A percentile compares a stretch with the other conserved stretches of the same genome.
These are phyloP conservation scores for Glaucidium brasilianum DNA, from an alignment of 2,113 vertebrate species.

Conservation along the genomic window DNA sequence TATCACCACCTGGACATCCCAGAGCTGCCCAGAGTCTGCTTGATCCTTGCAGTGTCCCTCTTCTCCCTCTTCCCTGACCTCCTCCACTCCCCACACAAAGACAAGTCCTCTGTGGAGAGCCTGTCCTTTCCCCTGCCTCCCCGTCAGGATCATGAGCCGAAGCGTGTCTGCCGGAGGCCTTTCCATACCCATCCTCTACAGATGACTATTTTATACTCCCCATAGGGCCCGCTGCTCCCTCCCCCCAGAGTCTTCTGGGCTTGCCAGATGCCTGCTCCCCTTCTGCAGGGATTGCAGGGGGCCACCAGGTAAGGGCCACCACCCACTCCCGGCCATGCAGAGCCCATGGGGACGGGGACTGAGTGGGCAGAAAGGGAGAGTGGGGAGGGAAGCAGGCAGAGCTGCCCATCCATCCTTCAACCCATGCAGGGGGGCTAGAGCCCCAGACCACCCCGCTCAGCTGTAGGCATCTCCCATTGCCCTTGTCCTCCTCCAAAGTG, in stretches of 20 bases:
- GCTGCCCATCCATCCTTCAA: neutral
- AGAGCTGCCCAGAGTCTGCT: neutral
- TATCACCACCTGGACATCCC: neutral
- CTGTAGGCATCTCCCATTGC: neutral
- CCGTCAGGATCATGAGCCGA: neutral
- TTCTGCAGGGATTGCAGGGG: conserved; percentile 69
- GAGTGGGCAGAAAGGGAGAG: neutral
- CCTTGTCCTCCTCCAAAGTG: neutral
- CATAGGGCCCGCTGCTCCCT: conserved; percentile 67
- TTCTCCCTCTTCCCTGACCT: neutral
- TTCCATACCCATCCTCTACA: neutral
- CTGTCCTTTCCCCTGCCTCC: neutral
- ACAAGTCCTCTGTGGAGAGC: neutral
- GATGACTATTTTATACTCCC: conserved; percentile 71
- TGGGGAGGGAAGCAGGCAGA: conserved; percentile 26
- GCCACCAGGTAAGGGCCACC: conserved; percentile 70
- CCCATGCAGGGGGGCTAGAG: neutral
- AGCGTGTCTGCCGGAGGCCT: conserved; percentile 8
- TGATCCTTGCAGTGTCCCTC: neutral
- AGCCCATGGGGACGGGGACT: neutral
- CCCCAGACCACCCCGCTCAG: neutral
- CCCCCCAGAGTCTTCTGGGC: conserved; percentile 64
- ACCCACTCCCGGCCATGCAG: neutral
- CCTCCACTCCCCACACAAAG: neutral
- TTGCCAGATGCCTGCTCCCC: conserved; percentile 68